A percentile compares a stretch with the other conserved stretches of the same genome.
Conservation (phyloP, 2,113 vertebrate species). For the Sphyrna mokarran region DNA sequence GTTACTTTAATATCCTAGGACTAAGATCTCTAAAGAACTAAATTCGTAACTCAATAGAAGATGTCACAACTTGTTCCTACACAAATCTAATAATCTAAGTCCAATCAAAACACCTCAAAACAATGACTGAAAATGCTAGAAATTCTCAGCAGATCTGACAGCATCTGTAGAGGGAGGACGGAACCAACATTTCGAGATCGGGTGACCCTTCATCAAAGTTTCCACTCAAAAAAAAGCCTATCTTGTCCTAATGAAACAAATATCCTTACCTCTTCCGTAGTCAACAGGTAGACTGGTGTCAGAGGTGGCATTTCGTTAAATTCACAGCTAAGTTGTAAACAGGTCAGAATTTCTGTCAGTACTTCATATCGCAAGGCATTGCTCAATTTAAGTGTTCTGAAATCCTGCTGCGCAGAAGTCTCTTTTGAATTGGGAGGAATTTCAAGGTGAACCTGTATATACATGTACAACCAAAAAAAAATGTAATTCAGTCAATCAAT, state of each 20-base stretch:
- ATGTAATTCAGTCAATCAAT: not conserved
- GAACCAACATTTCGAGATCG: too few species aligned
- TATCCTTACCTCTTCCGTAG: slow-evolving; percentile 60
- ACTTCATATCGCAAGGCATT: slow-evolving; percentile 66
- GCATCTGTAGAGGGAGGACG: too few species aligned
- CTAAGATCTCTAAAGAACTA: not conserved
- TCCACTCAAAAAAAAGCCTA: not conserved
- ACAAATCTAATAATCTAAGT: not conserved
- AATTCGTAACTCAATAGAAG: not conserved
- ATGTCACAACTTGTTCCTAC: not conserved
- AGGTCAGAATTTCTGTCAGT: slow-evolving; percentile 65
- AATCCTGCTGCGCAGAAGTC: slow-evolving; percentile 51
- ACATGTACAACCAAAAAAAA: not conserved
- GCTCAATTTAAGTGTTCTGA: slow-evolving; percentile 69
- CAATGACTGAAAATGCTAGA: too few species aligned
- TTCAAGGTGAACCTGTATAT: slow-evolving; percentile 71
- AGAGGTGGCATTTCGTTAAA: slow-evolving; percentile 47
- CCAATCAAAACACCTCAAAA: not conserved
- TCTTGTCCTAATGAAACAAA: not conserved
- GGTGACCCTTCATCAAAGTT: too few species aligned
- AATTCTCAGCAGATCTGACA: too few species aligned
- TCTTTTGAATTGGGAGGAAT: slow-evolving; percentile 51
- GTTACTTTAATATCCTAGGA: not conserved
- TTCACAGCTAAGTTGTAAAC: slow-evolving; percentile 73
- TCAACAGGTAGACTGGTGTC: slow-evolving; percentile 67